Evolutionary conservation across 2,888 invertebrate genomes (phyloP).

Genomic region (Noctua fimbriata): DNA sequence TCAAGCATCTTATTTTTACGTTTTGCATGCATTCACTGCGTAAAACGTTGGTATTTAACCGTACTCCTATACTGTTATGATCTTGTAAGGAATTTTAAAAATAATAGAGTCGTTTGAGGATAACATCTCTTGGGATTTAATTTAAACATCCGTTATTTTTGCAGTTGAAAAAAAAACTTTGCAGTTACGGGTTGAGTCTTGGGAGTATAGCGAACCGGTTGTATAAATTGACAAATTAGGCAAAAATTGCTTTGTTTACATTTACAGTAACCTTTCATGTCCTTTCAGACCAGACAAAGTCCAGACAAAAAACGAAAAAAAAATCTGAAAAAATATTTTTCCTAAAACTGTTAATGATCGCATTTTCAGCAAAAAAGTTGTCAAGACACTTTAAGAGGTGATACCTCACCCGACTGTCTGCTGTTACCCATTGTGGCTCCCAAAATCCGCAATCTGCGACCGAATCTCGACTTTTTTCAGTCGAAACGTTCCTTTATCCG

Average conservation of each 20-base stretch:
- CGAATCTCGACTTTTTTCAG: slow-evolving; percentile 82
- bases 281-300: slow-evolving; percentile 8
- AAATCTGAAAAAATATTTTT: slow-evolving; percentile 48
- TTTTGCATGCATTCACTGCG: slow-evolving; percentile 57
- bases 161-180: slow-evolving; percentile 12
- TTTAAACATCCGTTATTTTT: slow-evolving; percentile 46
- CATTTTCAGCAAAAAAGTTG: slow-evolving; percentile 64
- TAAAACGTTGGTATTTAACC: slow-evolving; percentile 60
- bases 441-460: slow-evolving; percentile 78
- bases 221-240: neutral
- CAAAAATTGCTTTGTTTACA: slow-evolving; percentile 21
- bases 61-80: slow-evolving; percentile 65
- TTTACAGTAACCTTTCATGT: neutral
- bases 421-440: slow-evolving; percentile 77
- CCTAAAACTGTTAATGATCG: slow-evolving; percentile 67
- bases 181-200: slow-evolving; percentile 15
- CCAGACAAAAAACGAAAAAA: slow-evolving; percentile 59
- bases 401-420: slow-evolving; percentile 74
- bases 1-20: slow-evolving; percentile 40
- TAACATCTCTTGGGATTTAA: slow-evolving; percentile 41
- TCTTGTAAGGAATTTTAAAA: slow-evolving; percentile 56
- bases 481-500: slow-evolving; percentile 85
- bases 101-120: slow-evolving; percentile 38
- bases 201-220: neutral
- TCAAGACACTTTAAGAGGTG: slow-evolving; percentile 70